Percentiles rank a stretch among this genome's conserved stretches.
These are phyloP conservation scores for Schizopygopsis pylzovi DNA, from an alignment of 2,797 vertebrate species.

Conservation along the genomic window DNA sequence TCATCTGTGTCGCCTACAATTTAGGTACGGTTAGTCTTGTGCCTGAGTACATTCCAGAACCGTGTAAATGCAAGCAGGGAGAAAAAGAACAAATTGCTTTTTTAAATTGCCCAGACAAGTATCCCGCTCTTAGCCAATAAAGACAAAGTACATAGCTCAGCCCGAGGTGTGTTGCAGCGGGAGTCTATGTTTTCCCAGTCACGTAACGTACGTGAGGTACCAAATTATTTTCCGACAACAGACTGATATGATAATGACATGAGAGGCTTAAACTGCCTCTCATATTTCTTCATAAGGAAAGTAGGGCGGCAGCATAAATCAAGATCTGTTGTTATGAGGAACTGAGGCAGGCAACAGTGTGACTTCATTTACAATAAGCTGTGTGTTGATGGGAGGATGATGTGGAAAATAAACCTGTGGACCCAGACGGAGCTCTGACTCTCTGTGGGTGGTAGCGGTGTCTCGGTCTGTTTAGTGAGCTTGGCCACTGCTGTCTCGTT, in stretches of 20 bases:
- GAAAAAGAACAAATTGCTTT: conserved; percentile 68
- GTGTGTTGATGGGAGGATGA: conserved; percentile 38
- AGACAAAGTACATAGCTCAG: conserved; percentile 61
- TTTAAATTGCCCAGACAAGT: conserved; percentile 67
- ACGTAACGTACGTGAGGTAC: conserved; percentile 39
- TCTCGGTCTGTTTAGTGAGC: conserved; percentile 1
- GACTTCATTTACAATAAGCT: conserved; percentile 50
- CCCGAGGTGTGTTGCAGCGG: conserved; percentile 18
- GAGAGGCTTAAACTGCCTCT: conserved; percentile 48
- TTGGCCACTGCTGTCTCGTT: conserved; percentile 4
- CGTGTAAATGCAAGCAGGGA: conserved; percentile 60
- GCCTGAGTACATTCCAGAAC: conserved; percentile 58
- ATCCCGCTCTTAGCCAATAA: conserved; percentile 62
- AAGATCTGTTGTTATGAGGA: conserved; percentile 42
- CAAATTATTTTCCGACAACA: conserved; percentile 48
- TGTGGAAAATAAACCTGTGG: conserved; percentile 35
- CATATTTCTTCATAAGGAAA: conserved; percentile 53
- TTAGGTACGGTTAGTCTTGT: conserved; percentile 61
- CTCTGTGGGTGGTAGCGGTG: conserved; percentile 26
- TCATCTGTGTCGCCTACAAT: conserved; percentile 64
- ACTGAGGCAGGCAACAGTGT: not conserved
- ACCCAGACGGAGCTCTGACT: conserved; percentile 39
- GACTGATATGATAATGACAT: conserved; percentile 57
- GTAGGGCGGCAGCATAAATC: conserved; percentile 45
- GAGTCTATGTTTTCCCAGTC: conserved; percentile 45